These are phyloP conservation scores for Coturnix japonica DNA, from an alignment of 2,113 vertebrate genomes.

Conservation along the genomic window DNA sequence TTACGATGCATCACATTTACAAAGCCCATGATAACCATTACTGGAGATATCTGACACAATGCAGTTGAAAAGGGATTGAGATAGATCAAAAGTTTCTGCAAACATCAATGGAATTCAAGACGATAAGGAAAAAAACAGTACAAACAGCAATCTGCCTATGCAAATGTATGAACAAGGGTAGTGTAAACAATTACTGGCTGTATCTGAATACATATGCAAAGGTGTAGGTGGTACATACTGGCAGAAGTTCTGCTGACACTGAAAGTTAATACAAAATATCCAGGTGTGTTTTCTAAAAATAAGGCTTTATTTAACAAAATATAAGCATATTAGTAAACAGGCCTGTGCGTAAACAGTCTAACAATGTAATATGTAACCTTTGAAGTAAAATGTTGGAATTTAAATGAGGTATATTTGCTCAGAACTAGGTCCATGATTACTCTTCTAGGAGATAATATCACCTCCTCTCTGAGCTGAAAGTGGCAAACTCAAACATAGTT, in stretches of 20 bases:
- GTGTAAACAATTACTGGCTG: background rate
- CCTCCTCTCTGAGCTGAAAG: constrained; percentile 21
- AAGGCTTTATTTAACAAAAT: constrained; percentile 44
- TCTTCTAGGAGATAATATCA: background rate
- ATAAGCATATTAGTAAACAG: constrained; percentile 2
- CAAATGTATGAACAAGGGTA: background rate
- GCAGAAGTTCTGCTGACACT: background rate
- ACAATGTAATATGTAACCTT: background rate
- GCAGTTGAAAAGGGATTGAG: background rate
- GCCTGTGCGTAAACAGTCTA: background rate
- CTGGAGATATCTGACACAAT: background rate
- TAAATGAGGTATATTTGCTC: constrained; percentile 59
- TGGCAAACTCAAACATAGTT: background rate
- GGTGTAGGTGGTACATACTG: background rate
- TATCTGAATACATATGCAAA: background rate
- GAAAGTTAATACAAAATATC: constrained; percentile 32
- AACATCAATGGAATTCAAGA: background rate
- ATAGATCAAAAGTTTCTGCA: background rate
- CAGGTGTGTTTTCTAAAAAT: constrained; percentile 15
- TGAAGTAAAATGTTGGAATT: constrained; percentile 18
- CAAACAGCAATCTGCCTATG: background rate
- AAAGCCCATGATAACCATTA: background rate
- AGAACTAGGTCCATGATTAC: background rate
- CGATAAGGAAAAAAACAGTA: background rate
- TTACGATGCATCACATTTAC: background rate